Base-by-base conservation (phyloP, 1,140 invertebrate genomes). In the Periplaneta americana region DNA sequence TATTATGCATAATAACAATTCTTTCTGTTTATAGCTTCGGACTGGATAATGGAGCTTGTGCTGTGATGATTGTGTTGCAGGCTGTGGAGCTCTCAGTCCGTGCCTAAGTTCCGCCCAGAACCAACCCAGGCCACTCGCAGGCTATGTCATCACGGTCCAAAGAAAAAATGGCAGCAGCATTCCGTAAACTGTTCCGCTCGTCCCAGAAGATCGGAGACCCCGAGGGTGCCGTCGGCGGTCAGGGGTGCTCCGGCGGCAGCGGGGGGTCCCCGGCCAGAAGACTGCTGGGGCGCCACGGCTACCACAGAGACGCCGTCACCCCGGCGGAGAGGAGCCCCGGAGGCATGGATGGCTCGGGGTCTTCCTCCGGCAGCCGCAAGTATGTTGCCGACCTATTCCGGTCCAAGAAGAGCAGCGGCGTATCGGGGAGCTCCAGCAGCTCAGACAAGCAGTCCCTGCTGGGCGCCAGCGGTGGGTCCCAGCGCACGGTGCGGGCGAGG, bases 91-190 rank as follows among this genome's bases (percentile, higher is more conserved):
- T n/a, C 48, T 66, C 4, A 5, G 22, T 28, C 22, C 28, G 48
- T 28, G n/a, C 6, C 48, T 66, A n/a, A 15, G 17, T 6, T 48
- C n/a, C 17, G 1, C n/a, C 8, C n/a, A 18, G 17, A 48, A 17
- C 39, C 6, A 66, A 76, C 33, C 6, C 22, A 18, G 75, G 22
- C 75, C 22, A 18, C 6, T 31, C 33, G 6, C 11, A 11, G 6
- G n/a, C 10, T 22, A 95, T 94, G 94, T 92, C 93, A 83, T 94
- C 93, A 81, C 91, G 93, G 82, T 93, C 94, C 8, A 95, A 94
- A 86, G 91, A 92, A 84, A 93, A 91, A 87, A 92, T 96, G 37
- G 92, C 94, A 9, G 93, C 93, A 33, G 94, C 93, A 34, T 93
- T 96, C 86, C 89, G 93, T 83, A 95, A 94, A 87, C 88, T 95